Conservation (phyloP, 2,113 vertebrate genomes). For the Dascyllus trimaculatus region DNA sequence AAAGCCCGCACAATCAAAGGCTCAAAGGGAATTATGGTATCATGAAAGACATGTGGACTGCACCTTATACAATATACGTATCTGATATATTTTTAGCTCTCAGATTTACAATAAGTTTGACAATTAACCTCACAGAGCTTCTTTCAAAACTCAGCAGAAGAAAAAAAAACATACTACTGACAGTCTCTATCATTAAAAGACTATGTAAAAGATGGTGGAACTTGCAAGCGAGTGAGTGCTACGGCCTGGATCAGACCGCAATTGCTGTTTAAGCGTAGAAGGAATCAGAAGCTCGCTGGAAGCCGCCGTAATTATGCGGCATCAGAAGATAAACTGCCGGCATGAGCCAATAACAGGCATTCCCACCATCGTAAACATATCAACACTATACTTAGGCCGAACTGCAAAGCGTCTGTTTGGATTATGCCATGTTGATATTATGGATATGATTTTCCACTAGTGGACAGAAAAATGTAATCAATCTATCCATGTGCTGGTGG, state of each 20-base stretch:
- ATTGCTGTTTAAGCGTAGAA: slow-evolving; percentile 43
- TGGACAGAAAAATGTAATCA: slow-evolving; percentile 59
- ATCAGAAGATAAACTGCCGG: slow-evolving; percentile 49
- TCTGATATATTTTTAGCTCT: slow-evolving; percentile 22
- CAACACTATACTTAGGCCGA: slow-evolving; percentile 52
- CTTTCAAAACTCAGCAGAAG: slow-evolving; percentile 1
- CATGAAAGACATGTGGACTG: slow-evolving; percentile 14
- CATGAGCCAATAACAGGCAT: slow-evolving; percentile 35
- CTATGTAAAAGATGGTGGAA: slow-evolving; percentile 3
- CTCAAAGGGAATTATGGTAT: slow-evolving; percentile 64
- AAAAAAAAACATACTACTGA: slow-evolving; percentile 14
- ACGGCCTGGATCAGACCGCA: slow-evolving; percentile 24
- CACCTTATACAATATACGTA: slow-evolving; percentile 16
- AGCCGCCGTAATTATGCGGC: slow-evolving; percentile 63
- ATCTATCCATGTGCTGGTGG: slow-evolving; percentile 21
- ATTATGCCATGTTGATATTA: slow-evolving; percentile 55
- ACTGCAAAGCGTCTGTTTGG: slow-evolving; percentile 51
- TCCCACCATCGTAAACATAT: slow-evolving; percentile 49
- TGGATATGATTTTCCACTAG: slow-evolving; percentile 40
- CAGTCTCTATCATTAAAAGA: slow-evolving; percentile 12
- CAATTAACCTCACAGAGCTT: neutral
- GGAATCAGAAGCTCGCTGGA: slow-evolving; percentile 36
- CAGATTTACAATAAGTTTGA: slow-evolving; percentile 15
- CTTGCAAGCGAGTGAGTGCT: slow-evolving; percentile 12
- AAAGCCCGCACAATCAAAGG: slow-evolving; percentile 43